Base-by-base conservation (phyloP, 2,113 vertebrate genomes). In the Spheniscus mendiculus region DNA sequence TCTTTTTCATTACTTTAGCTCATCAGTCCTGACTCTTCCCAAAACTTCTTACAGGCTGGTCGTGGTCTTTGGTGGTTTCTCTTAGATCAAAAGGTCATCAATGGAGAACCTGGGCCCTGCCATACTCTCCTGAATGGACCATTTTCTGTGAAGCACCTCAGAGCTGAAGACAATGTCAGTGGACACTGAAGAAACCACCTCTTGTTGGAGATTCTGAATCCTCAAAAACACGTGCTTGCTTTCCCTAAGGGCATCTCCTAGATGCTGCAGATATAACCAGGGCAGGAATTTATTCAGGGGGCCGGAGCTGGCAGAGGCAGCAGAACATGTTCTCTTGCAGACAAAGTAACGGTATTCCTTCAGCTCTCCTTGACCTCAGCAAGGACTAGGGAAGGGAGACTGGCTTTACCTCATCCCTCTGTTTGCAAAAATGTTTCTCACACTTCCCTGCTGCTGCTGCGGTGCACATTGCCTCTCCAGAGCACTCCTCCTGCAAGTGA, bases 181-280 rank as follows among this genome's bases (percentile, higher is more conserved):
- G 18, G 52, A 10, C 5, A n/a, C 27, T 2, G 2, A 53, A 44
- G 86, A 45, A 73, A 20, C 21, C 16, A 14, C 11, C 17, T 65
- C 69, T 44, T 69, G 16, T 8, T 61, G 86, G 55, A 90, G 59
- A 62, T 38, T 52, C 38, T 50, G 69, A 50, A 50, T 59, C 49
- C 83, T 69, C 53, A 36, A 32, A 65, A 18, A 11, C 20, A 36
- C 5, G 12, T 10, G 10, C 62, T 83, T 0, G 0, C 26, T 69
- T 44, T 74, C 36, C 55, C 26, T n/a, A 25, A 38, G 17, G 30
- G 29, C 45, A 44, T 15, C 70, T 83, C 53, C 30, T 30, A 34
- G 50, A 29, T 3, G 8, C 70, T 62, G 55, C 34, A 38, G 61
- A 13, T 29, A 34, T 76, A 84, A 21, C 30, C 25, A 15, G 34